Evolutionary conservation across 2,113 vertebrate species (phyloP), one percentile per base, ranked within the genome.

Genomic region (Mustela lutreola): DNA sequence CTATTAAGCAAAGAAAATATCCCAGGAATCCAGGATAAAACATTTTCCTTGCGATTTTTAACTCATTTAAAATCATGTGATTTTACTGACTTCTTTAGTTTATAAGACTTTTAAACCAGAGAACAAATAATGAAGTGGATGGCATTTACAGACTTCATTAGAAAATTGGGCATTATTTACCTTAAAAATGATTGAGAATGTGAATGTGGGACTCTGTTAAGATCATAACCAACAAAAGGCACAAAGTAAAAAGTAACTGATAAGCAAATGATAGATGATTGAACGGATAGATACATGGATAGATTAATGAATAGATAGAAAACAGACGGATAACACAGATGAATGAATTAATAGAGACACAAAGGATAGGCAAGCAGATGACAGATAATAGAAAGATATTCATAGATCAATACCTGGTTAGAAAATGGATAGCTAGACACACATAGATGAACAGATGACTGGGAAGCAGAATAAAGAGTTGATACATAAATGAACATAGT

Each of bases 341-440:
- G 88, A 96, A 97, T 97, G 19, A 16, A 97, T 97, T 98, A 97
- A 98, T 78, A 93, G 97, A 90, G 91, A 97, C 36, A 89, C 21
- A 98, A 98, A 42, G 97, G 96, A 95, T 95, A 93, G 98, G 98
- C 91, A 97, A 86, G 33, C 97, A 94, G 89, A 89, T 95, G 97
- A 97, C 73, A 94, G 89, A 94, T 76, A 90, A 96, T 33, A 98
- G 97, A 95, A 96, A 91, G 48, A 89, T 11, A 33, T 97, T 93
- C 98, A 97, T 97, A 97, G 98, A 98, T 98, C 97, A 97, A 98
- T 98, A 98, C 93, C 95, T 96, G 96, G 88, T 96, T 98, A 97
- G 97, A 89, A 98, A 98, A 98, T 97, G 97, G 96, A 94, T 87
- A 91, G 93, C 15, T 71, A 97, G 93, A 94, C 21, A 91, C 96